Percentiles rank a stretch among this genome's conserved stretches.
Conservation (phyloP, 2,888 invertebrate species). For the Drosophila kambysellisi region DNA sequence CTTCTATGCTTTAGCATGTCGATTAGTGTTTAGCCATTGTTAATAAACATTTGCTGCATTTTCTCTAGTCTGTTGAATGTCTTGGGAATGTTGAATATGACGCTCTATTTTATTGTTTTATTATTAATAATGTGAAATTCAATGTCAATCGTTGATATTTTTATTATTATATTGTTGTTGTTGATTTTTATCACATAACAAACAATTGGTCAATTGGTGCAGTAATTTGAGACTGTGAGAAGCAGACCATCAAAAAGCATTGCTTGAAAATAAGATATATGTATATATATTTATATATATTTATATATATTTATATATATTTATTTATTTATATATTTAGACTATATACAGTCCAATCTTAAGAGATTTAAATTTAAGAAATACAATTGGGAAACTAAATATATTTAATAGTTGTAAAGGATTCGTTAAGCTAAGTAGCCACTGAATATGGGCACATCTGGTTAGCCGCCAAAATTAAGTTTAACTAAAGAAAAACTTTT, state of each 20-base stretch:
- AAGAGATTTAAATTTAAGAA: background rate
- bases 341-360: too few relatives aligned
- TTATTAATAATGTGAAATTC: background rate
- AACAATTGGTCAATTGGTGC: background rate
- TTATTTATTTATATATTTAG: background rate
- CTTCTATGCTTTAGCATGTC: background rate
- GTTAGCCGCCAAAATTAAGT: too few relatives aligned
- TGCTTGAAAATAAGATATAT: background rate
- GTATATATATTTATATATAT: background rate
- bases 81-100: background rate
- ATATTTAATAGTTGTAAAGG: background rate
- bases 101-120: background rate
- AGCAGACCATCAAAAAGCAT: background rate
- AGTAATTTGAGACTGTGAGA: conserved; percentile 5
- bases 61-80: background rate
- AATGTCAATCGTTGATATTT: background rate
- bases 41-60: background rate
- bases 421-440: background rate
- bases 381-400: background rate
- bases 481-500: too few relatives aligned
- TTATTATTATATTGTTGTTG: background rate
- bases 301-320: background rate
- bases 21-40: background rate
- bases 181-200: background rate
- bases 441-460: too few relatives aligned